A percentile compares a stretch with the other conserved stretches of the same genome.
These are phyloP conservation scores for Hybognathus amarus DNA, from an alignment of 2,797 vertebrate species.

Conservation along the genomic window DNA sequence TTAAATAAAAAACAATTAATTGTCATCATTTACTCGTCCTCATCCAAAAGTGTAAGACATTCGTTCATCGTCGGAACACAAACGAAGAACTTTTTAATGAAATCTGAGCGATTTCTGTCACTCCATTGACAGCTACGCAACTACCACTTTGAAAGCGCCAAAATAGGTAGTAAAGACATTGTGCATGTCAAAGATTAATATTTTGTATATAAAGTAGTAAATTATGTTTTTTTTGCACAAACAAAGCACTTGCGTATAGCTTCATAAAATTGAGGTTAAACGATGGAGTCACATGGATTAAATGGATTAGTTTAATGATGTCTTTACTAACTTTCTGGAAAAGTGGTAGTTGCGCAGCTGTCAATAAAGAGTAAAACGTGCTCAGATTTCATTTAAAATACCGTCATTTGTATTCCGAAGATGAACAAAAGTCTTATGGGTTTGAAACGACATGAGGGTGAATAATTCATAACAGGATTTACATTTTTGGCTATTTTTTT, in stretches of 20 bases:
- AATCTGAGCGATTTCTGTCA: no score
- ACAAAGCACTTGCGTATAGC: not conserved
- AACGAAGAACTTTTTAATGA: no score
- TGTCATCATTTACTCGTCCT: not conserved
- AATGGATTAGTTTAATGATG: not conserved
- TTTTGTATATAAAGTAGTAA: not conserved
- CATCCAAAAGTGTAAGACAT: not conserved
- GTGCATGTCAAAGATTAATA: no score
- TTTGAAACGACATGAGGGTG: not conserved
- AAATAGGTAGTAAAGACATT: no score
- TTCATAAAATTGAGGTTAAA: not conserved
- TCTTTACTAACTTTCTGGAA: not conserved
- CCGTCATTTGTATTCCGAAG: not conserved
- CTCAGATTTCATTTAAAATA: not conserved
- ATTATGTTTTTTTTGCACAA: not conserved
- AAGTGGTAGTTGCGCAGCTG: not conserved
- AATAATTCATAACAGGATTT: not conserved
- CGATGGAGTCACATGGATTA: not conserved
- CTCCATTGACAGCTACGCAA: no score
- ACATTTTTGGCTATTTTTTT: not conserved
- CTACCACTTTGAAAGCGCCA: no score
- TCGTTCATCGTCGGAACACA: no score
- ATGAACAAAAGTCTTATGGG: not conserved
- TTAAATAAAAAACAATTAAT: no score
- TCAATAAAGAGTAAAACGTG: not conserved